A percentile compares a stretch with the other conserved stretches of the same genome.
phyloP scores from a whole-genome alignment of 53 echinoderm and acorn worm species.

The Actinopyga echinites region DNA sequence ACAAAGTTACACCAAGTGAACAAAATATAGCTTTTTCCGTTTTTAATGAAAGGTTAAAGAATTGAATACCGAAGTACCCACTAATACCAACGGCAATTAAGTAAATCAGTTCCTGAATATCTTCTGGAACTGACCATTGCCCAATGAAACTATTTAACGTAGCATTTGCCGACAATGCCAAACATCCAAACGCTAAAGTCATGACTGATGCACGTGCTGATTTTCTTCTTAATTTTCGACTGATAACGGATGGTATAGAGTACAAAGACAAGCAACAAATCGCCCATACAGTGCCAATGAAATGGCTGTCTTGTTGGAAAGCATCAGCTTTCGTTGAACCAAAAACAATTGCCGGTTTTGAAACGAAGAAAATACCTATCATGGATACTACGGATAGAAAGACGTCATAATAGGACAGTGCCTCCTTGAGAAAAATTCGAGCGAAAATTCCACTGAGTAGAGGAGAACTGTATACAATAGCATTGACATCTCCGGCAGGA shows the following conservation, averaged over 20 bases:
- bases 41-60: background rate
- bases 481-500: background rate
- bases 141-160: background rate
- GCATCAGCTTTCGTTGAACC: background rate
- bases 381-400: background rate
- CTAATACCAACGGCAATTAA: background rate
- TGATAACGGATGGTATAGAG: background rate
- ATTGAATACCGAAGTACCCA: background rate
- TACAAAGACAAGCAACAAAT: too few species aligned
- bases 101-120: background rate
- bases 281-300: background rate
- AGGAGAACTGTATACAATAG: background rate
- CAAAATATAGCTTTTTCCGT: background rate
- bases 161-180: background rate
- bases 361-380: background rate
- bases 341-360: background rate
- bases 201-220: background rate
- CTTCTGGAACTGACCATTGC: background rate
- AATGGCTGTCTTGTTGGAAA: background rate
- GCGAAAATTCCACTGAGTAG: background rate
- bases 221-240: background rate
- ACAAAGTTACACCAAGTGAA: background rate
- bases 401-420: background rate
- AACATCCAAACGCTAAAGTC: background rate
- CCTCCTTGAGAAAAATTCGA: slow-evolving; percentile 3